Evolutionary conservation across 2,888 invertebrate species (phyloP), one percentile per base, ranked within the genome.

Genomic region (Chouioia cunea): DNA sequence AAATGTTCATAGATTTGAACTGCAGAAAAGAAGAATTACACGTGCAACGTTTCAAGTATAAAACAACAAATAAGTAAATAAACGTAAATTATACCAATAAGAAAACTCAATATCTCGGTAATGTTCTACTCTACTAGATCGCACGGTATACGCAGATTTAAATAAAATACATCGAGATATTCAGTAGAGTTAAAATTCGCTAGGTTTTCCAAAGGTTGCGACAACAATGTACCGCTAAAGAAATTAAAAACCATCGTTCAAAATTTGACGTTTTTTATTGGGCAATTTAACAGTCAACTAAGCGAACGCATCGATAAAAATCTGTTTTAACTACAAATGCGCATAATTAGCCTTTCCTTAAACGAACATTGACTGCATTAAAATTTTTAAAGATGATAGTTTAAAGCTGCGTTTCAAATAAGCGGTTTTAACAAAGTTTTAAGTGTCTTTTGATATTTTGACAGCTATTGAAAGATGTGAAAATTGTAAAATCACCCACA

Each of bases 131-230:
- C n/a, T n/a, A n/a, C n/a, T n/a, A n/a, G n/a, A n/a, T n/a, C n/a
- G n/a, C n/a, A 23, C 16, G n/a, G 43, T 27, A 27, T 4, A 4
- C 56, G 23, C 47, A 59, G 58, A 59, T 59, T 59, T 59, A 22
- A 59, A 59, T 59, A 23, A 3, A 22, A n/a, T 12, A 53, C 46
- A 52, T 14, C 52, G 46, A 47, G 23, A 18, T 20, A 23, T 47
- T 14, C 27, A 23, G 36, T 12, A 36, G n/a, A n/a, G n/a, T 36
- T 36, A 36, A 36, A 36, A 36, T 36, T 48, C 48, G 23, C 18
- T 15, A 16, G 46, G 12, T 47, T 27, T 43, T 59, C 27, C 46
- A n/a, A 23, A 44, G 27, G 48, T n/a, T 16, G 4, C 2, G 20
- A 43, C 16, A 18, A 18, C 47, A 10, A 47, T 27, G 36, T 23